Conservation (phyloP, 2,888 invertebrate genomes). For the Pseudococcus jackbeardsleyi region DNA sequence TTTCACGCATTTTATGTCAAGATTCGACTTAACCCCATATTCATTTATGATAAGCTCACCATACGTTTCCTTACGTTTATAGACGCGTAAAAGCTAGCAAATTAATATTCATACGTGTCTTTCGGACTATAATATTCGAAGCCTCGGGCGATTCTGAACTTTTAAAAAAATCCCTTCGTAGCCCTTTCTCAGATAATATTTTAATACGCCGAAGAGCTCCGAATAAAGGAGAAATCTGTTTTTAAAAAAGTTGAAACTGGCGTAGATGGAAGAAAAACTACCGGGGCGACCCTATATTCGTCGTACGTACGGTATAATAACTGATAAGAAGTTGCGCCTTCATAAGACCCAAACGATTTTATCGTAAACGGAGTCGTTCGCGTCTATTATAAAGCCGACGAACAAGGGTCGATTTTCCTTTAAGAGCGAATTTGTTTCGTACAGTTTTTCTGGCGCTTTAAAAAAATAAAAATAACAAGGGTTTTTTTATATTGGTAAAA, state of each 20-base stretch:
- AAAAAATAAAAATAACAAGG: slow-evolving; percentile 53
- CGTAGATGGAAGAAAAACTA: not conserved
- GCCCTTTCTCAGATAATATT: slow-evolving; percentile 20
- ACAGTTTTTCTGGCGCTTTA: slow-evolving; percentile 1
- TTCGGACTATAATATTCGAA: slow-evolving; percentile 8
- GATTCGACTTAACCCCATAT: too few relatives aligned
- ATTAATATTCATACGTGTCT: slow-evolving; percentile 17
- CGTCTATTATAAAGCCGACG: slow-evolving; percentile 17
- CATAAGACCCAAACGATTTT: slow-evolving; percentile 46
- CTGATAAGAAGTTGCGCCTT: slow-evolving; percentile 39
- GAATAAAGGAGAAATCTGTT: slow-evolving; percentile 42
- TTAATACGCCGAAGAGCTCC: slow-evolving; percentile 41
- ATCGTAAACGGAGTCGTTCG: slow-evolving; percentile 18
- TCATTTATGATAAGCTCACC: not conserved
- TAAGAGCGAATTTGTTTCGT: slow-evolving; percentile 40
- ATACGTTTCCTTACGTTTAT: not conserved
- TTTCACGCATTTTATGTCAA: too few relatives aligned
- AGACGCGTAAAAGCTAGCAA: not conserved
- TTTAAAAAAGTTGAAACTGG: not conserved
- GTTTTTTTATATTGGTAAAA: slow-evolving; percentile 45
- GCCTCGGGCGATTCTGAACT: not conserved
- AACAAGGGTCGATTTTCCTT: slow-evolving; percentile 47
- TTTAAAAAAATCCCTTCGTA: not conserved
- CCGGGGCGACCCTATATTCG: not conserved
- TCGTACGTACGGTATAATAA: not conserved